Base-by-base conservation (phyloP, 2,113 vertebrate genomes). In the Forbesichthys agassizii region DNA sequence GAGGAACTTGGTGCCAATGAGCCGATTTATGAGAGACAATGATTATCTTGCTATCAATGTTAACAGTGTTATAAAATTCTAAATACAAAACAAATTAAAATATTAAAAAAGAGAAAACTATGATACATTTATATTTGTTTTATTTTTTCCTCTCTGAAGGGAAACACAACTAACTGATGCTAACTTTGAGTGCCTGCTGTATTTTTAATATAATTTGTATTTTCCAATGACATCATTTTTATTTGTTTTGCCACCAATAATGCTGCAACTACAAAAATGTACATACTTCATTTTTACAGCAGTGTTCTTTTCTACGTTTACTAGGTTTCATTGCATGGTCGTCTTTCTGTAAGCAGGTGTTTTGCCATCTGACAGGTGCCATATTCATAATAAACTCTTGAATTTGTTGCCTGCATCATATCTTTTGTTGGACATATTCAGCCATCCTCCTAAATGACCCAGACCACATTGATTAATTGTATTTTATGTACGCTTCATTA, bases 301-400 rank as follows among this genome's bases (percentile, higher is more conserved):
- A 95, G 94, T 94, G 94, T 99, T 98, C 90, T 92, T 98, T 99
- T 96, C 92, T 97, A 96, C 93, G 95, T 97, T 96, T 95, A 60
- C 94, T 97, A 95, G 95, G 93, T 95, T 95, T 94, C 96, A 96
- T 96, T 85, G 96, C 96, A 95, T 94, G 94, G 90, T 95, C 95
- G 95, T 95, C 93, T 96, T 96, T 97, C 94, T 99, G 96, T 96
- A 98, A 96, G 94, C 94, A 94, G 92, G 93, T 95, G 95, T 98
- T 94, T 92, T 93, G 94, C 95, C 97, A 98, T 96, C 96, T 92
- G 86, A 94, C 96, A 96, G 95, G 95, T 97, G 95, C 95, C 97
- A 98, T 98, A 96, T 96, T 98, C 96, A 98, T 96, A 99, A 99
- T 99, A 99, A 96, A 94, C 92, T 97, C 95, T 97, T 94, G 93